Evolutionary conservation across 1,140 invertebrate species (phyloP).

Genomic region (Drosophila lacteicornis): DNA sequence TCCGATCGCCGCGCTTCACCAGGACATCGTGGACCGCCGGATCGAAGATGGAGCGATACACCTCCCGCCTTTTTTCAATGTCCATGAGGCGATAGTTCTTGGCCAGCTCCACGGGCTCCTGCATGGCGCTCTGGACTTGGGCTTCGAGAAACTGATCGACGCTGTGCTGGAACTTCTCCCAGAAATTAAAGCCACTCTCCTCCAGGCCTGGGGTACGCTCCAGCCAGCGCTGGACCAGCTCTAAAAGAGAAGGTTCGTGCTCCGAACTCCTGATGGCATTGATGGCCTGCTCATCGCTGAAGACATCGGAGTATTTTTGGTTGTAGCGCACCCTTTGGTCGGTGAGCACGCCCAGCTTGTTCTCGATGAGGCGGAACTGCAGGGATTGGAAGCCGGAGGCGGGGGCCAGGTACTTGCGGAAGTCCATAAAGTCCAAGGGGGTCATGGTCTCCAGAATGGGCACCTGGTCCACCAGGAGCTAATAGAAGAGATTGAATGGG

Average conservation of each 20-base stretch:
- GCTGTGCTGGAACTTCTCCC: slow-evolving; percentile 93
- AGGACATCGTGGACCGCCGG: slow-evolving; percentile 92
- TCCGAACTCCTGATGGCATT: slow-evolving; percentile 91
- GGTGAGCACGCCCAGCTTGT: slow-evolving; percentile 96
- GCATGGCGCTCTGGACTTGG: slow-evolving; percentile 85
- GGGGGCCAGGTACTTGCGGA: slow-evolving; percentile 95
- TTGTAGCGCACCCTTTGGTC: slow-evolving; percentile 96
- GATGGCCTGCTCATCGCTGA: slow-evolving; percentile 91
- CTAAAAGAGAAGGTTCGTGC: slow-evolving; percentile 92
- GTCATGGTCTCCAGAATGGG: slow-evolving; percentile 99
- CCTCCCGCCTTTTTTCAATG: slow-evolving; percentile 91
- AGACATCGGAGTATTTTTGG: slow-evolving; percentile 95
- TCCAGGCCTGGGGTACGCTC: slow-evolving; percentile 97
- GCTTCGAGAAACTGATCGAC: slow-evolving; percentile 91
- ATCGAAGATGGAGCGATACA: slow-evolving; percentile 96
- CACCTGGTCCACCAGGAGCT: slow-evolving; percentile 98
- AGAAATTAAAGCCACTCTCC: slow-evolving; percentile 94
- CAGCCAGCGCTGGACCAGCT: slow-evolving; percentile 96
- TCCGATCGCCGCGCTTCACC: slow-evolving; percentile 93
- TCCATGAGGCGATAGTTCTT: slow-evolving; percentile 89
- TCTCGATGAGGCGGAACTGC: slow-evolving; percentile 98
- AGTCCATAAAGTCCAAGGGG: slow-evolving; percentile 98
- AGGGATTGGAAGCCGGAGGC: slow-evolving; percentile 99
- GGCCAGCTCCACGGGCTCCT: slow-evolving; percentile 86
- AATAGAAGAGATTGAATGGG: slow-evolving; percentile 26